Conservation (phyloP, 2,888 invertebrate species). For the Acholoe squamosa region DNA sequence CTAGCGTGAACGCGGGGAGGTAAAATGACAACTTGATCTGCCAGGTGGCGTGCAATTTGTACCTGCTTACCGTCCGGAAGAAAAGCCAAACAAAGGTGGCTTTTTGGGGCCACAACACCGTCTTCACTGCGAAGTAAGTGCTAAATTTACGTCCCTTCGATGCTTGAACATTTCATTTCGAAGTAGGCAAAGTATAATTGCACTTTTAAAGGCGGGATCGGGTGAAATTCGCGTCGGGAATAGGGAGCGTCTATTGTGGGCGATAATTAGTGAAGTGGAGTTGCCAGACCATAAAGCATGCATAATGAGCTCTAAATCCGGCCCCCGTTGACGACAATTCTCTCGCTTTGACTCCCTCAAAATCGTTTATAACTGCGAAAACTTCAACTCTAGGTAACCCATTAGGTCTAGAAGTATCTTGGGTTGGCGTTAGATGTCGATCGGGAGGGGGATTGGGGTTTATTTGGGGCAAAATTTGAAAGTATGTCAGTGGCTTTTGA, state of each 20-base stretch:
- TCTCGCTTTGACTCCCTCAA: neutral
- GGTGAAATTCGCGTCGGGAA: neutral
- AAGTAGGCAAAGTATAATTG: neutral
- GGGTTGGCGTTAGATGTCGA: neutral
- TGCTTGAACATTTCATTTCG: neutral
- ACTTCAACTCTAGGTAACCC: neutral
- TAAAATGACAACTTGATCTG: neutral
- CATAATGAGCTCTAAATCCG: slow-evolving; percentile 40
- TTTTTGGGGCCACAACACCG: neutral
- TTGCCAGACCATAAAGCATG: slow-evolving; percentile 22
- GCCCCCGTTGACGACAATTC: neutral
- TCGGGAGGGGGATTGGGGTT: neutral
- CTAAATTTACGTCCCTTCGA: neutral
- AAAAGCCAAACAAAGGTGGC: slow-evolving; percentile 36
- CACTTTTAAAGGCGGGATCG: no score
- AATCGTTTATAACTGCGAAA: neutral
- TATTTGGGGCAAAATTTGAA: neutral
- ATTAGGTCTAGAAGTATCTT: neutral
- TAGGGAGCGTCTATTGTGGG: neutral
- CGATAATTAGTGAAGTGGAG: slow-evolving; percentile 10
- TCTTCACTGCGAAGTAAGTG: neutral
- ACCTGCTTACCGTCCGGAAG: neutral
- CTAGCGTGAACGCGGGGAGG: neutral
- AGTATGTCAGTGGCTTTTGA: no score
- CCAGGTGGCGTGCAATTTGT: neutral